A percentile compares a stretch with the other conserved stretches of the same genome.
Conservation (phyloP, 2,888 invertebrate species). For the Thyatira batis region DNA sequence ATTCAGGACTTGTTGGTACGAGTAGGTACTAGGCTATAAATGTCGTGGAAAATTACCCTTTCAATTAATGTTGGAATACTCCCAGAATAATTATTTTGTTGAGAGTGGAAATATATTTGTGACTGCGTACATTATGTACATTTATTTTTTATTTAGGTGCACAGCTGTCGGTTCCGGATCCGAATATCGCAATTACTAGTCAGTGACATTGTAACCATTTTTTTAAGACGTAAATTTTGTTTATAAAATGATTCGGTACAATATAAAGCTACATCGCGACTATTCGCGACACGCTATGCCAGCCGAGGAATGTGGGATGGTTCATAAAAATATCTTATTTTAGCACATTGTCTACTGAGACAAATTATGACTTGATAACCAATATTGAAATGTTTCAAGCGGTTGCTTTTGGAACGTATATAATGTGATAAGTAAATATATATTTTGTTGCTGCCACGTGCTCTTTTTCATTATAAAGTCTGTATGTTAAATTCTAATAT, state of each 20-base stretch:
- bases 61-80: slow-evolving; percentile 27
- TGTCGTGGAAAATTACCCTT: slow-evolving; percentile 29
- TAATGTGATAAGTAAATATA: too few relatives aligned
- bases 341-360: background rate
- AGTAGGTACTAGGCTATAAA: slow-evolving; percentile 10
- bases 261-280: background rate
- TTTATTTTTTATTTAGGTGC: slow-evolving; percentile 16
- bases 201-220: background rate
- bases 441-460: too few relatives aligned
- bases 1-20: background rate
- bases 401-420: too few relatives aligned
- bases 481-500: too few relatives aligned
- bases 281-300: background rate
- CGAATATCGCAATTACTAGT: background rate
- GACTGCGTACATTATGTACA: slow-evolving; percentile 17
- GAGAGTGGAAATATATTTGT: slow-evolving; percentile 39
- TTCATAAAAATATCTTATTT: background rate
- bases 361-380: too few relatives aligned
- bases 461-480: too few relatives aligned
- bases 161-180: slow-evolving; percentile 15
- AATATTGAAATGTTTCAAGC: too few relatives aligned
- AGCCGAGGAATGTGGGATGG: background rate
- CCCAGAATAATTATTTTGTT: slow-evolving; percentile 12
- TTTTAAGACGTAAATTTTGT: background rate
- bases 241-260: background rate